Evolutionary conservation across 2,888 invertebrate genomes (phyloP).

Genomic region (Drosophila flavopinicola): DNA sequence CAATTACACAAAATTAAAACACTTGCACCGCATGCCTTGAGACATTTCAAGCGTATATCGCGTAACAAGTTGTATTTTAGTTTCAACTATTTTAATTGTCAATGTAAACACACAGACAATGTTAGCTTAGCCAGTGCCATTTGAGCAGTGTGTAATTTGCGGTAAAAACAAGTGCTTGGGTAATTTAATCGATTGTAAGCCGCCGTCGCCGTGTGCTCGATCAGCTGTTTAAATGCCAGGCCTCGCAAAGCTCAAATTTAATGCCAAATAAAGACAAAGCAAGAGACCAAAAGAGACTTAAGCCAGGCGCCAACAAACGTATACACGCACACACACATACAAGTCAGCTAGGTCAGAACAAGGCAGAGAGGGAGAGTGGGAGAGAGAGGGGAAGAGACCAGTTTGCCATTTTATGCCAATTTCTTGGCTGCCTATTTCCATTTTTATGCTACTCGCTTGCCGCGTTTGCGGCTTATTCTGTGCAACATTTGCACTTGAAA

Average conservation of each 20-base stretch:
- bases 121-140: constrained; percentile 26
- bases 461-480: constrained; percentile 55
- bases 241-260: constrained; percentile 48
- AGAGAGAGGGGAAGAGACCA: constrained; percentile 34
- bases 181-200: constrained; percentile 46
- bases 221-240: constrained; percentile 50
- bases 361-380: constrained; percentile 14
- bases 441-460: constrained; percentile 47
- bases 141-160: constrained; percentile 42
- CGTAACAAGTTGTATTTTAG: constrained; percentile 26
- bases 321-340: constrained; percentile 1
- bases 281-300: constrained; percentile 35
- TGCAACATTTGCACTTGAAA: constrained; percentile 79
- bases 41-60: constrained; percentile 30
- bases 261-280: constrained; percentile 57
- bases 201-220: constrained; percentile 6
- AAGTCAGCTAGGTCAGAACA: constrained; percentile 24
- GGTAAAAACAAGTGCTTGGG: constrained; percentile 51
- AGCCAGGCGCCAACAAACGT: constrained; percentile 36
- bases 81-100: constrained; percentile 21
- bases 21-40: constrained; percentile 21
- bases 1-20: constrained; percentile 27
- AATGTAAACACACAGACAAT: constrained; percentile 13
- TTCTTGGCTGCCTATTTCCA: constrained; percentile 45
- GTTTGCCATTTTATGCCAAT: constrained; percentile 54